Evolutionary conservation across 2,113 vertebrate genomes (phyloP).

Genomic region (Blennius ocellaris): DNA sequence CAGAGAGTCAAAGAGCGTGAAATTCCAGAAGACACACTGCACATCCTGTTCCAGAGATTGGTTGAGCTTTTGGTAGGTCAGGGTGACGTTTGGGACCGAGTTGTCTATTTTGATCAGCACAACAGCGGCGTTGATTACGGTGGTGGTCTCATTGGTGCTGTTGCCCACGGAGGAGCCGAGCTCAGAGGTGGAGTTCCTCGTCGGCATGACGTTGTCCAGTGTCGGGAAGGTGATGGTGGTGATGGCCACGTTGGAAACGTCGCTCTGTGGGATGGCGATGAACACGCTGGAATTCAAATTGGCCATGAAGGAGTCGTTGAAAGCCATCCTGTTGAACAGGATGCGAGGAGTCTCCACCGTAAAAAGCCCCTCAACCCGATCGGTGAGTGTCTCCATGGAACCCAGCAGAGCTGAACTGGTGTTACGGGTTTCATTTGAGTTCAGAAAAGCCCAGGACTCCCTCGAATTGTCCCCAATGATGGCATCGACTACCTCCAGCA

Average conservation of each 20-base stretch:
- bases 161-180: neutral
- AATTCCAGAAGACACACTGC: conserved; percentile 88
- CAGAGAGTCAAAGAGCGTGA: conserved; percentile 38
- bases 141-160: conserved; percentile 68
- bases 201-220: conserved; percentile 79
- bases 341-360: conserved; percentile 32
- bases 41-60: conserved; percentile 44
- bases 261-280: conserved; percentile 68
- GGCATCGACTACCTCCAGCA: conserved; percentile 71
- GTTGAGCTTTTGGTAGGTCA: conserved; percentile 82
- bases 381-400: conserved; percentile 81
- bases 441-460: conserved; percentile 67
- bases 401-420: conserved; percentile 78
- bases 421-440: conserved; percentile 45
- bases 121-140: conserved; percentile 83
- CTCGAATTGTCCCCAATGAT: conserved; percentile 49
- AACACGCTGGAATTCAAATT: conserved; percentile 56
- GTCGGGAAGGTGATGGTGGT: conserved; percentile 79
- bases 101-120: conserved; percentile 77
- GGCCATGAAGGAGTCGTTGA: conserved; percentile 28
- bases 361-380: conserved; percentile 38
- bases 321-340: conserved; percentile 46
- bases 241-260: conserved; percentile 42
- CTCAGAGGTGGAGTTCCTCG: conserved; percentile 27
- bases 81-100: conserved; percentile 57